A percentile compares a stretch with the other conserved stretches of the same genome.
Conservation (phyloP, 2,113 vertebrate species). For the Tylochromis polylepis region DNA sequence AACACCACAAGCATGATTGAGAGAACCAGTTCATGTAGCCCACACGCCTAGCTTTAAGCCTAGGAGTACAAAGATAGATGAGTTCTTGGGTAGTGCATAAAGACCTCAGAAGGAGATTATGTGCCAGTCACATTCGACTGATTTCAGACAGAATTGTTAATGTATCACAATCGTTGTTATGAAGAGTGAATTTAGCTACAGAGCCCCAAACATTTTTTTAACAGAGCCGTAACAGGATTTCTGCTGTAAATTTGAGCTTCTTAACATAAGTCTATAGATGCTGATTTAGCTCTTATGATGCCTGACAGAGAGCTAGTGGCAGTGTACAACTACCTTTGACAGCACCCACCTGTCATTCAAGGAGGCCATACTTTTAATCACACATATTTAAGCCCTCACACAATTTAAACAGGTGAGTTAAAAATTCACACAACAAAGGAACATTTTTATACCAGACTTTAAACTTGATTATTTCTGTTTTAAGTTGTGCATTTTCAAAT, state of each 20-base stretch:
- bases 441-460: rapidly evolving
- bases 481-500: background rate
- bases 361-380: background rate
- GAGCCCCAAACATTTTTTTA: background rate
- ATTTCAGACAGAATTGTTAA: background rate
- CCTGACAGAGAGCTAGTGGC: background rate
- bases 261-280: background rate
- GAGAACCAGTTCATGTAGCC: background rate
- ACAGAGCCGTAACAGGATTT: background rate
- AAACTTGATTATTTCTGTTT: background rate
- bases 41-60: background rate
- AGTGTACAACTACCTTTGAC: background rate
- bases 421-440: background rate
- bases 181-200: background rate
- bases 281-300: background rate
- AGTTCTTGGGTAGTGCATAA: background rate
- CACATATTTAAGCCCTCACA: background rate
- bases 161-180: background rate
- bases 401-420: background rate
- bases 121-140: background rate
- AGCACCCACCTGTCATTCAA: background rate
- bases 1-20: background rate
- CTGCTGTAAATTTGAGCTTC: background rate
- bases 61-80: background rate
- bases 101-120: background rate